Evolutionary conservation across 2,888 invertebrate genomes (phyloP), one percentile per base, ranked within the genome.

Genomic region (Tetropium fuscum): DNA sequence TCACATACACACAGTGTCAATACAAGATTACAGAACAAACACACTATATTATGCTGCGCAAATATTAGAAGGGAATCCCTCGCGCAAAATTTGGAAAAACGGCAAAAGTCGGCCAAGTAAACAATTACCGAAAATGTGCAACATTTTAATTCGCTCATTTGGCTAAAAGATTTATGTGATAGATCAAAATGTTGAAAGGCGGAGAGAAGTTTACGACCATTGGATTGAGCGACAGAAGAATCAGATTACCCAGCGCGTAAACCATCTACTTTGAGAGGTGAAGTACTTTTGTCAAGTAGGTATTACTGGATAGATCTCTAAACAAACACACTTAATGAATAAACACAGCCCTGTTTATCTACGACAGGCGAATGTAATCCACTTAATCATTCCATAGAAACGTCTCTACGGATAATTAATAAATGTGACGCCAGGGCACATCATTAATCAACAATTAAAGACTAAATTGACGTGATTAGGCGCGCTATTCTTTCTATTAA

Each of bases 381-480:
- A 74, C 74, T 77, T 77, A 77, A 78, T 78, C 77, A 76, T 77
- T 70, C 70, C 68, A 74, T 75, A 72, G 75, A 72, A 75, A 70
- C 72, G 74, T 73, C 72, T 72, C 76, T 68, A 74, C 71, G 71
- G 70, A 71, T 78, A 78, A 78, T 78, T 78, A 78, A 78, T 78
- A 78, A 78, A 77, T 74, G 74, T 71, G 76, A 74, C 76, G 73
- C 75, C 70, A 66, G 64, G 65, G 67, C 66, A 49, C 58, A 71
- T 73, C 78, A 76, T 79, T 77, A 79, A 79, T 79, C 77, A 78
- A 75, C 78, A 78, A 78, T 79, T 76, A 78, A 74, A 74, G 68
- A 69, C 68, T 64, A 71, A 76, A 75, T 77, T 75, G 76, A 76
- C 75, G 77, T 72, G 73, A 75, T 77, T 75, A 70, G 64, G 66